A percentile compares a stretch with the other conserved stretches of the same genome.
phyloP scores from a whole-genome alignment of 2,888 invertebrate genomes.

The Hemaris fuciformis region DNA sequence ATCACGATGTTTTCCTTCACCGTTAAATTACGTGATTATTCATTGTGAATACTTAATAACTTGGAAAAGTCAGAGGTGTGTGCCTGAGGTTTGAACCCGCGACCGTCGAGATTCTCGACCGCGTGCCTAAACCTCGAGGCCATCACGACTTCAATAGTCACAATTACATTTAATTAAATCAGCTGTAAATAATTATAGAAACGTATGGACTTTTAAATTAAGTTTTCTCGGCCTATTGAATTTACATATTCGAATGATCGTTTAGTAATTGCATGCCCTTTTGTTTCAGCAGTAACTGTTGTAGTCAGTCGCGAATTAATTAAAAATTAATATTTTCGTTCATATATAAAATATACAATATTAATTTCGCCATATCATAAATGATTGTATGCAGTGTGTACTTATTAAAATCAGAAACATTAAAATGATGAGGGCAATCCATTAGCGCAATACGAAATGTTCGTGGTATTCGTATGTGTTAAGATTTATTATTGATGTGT shows the following conservation, averaged over 20 bases:
- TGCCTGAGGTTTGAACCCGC: too few relatives aligned
- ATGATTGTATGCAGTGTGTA: not conserved
- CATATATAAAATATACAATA: constrained; percentile 4
- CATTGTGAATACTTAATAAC: too few relatives aligned
- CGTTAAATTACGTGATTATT: too few relatives aligned
- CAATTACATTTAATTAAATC: not conserved
- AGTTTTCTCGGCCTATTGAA: not conserved
- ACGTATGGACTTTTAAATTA: not conserved
- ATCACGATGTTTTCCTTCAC: too few relatives aligned
- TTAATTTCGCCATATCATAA: not conserved
- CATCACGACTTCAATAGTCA: too few relatives aligned
- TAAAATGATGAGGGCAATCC: constrained; percentile 13
- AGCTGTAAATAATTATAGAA: not conserved
- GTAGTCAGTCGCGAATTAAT: not conserved
- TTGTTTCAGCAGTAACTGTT: not conserved
- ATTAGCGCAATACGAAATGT: constrained; percentile 5
- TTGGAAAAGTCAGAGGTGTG: too few relatives aligned
- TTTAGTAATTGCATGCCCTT: constrained; percentile 1
- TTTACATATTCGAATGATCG: not conserved
- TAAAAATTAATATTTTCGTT: not conserved
- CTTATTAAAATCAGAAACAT: constrained; percentile 13
- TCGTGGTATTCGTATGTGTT: not conserved
- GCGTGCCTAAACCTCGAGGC: too few relatives aligned
- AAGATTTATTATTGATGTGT: not conserved
- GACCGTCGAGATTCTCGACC: too few relatives aligned